Evolutionary conservation across 2,113 vertebrate species (phyloP), one percentile per base, ranked within the genome.

Genomic region (Chinchilla lanigera): DNA sequence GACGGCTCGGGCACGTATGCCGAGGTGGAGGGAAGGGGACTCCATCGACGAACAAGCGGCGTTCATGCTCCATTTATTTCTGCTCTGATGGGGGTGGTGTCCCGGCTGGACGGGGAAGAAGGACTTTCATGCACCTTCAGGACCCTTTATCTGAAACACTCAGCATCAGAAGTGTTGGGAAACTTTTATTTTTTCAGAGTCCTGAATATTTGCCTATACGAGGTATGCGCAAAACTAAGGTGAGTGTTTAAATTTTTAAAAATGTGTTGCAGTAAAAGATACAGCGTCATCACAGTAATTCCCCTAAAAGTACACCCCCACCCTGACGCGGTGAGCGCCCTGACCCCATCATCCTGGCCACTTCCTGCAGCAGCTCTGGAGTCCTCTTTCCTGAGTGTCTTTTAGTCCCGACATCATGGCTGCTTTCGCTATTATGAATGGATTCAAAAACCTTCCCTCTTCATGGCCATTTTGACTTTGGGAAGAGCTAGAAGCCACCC

Each of bases 1-100:
- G 52, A 44, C 30, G 90, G 33, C 47, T 86, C 22, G 0, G 10
- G 17, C 5, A 5, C 8, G 0, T 3, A 0, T 1, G 19, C 7
- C 17, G 19, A 9, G 1, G 0, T 5, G 12, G 58, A 56, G 83
- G 19, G 58, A 2, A 0, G 4, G n/a, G 47, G 67, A 4, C 60
- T 58, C 67, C 8, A 5, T 80, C 58, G 20, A 14, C 10, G 28
- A 10, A 17, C 16, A 28, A 35, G 7, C 92, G 2, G 58, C 9
- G 63, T 60, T 78, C 24, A 1, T 9, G 33, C 17, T 63, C 17
- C 0, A 0, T n/a, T 52, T 8, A 10, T 35, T 28, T 54, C 26
- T 16, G 73, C 17, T 50, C 3, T 0, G 4, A 5, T 7, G 14
- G 60, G 50, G 50, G 60, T 24, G 5, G 61, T 0, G 30, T 60